Evolutionary conservation across 2,797 vertebrate species (phyloP).

Genomic region (Brachymystax lenok): DNA sequence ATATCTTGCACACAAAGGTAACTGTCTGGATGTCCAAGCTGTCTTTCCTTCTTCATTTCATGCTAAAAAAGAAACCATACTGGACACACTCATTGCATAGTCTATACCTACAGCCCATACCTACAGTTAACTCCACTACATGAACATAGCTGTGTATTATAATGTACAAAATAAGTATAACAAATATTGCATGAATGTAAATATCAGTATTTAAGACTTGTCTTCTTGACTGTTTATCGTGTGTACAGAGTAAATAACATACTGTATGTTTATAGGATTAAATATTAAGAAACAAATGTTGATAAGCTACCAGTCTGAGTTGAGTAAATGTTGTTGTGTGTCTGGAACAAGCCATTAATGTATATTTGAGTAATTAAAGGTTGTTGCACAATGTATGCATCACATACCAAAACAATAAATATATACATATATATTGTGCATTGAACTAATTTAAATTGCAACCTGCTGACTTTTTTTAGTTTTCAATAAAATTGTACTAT

Average conservation of each 20-base stretch:
- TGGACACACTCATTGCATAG: neutral
- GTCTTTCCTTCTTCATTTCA: neutral
- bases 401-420: conserved; percentile 72
- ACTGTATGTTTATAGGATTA: conserved; percentile 62
- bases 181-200: conserved; percentile 82
- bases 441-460: conserved; percentile 70
- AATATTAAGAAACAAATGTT: conserved; percentile 41
- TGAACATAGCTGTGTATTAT: conserved; percentile 52
- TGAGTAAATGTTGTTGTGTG: conserved; percentile 67
- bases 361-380: conserved; percentile 71
- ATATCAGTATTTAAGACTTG: conserved; percentile 70
- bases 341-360: conserved; percentile 74
- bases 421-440: conserved; percentile 63
- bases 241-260: conserved; percentile 64
- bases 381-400: conserved; percentile 73
- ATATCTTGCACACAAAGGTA: too few species aligned
- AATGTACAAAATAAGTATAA: conserved; percentile 56
- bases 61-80: neutral
- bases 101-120: neutral
- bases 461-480: conserved; percentile 81
- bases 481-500: conserved; percentile 87
- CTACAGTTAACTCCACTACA: conserved; percentile 27
- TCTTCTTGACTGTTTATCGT: conserved; percentile 71
- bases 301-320: conserved; percentile 43
- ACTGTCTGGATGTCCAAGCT: neutral